Conservation (phyloP, 1,140 invertebrate species). For the Tribolium madens region DNA sequence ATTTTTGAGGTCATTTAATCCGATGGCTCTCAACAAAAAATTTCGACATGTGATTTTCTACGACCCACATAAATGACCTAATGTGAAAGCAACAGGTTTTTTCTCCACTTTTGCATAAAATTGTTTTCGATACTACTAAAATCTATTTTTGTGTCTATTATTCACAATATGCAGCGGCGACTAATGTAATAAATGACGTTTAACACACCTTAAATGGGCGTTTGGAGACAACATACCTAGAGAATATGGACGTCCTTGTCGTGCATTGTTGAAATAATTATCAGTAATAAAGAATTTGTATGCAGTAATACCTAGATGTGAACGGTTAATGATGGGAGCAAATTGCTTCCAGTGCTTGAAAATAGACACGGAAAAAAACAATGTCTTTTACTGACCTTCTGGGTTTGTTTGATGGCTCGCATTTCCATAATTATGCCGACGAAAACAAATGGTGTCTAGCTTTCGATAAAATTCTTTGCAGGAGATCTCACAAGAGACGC, state of each 20-base stretch:
- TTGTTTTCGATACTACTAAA: constrained; percentile 1
- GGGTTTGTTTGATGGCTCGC: not conserved
- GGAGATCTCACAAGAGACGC: not conserved
- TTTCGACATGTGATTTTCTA: constrained; percentile 5
- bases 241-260: constrained; percentile 4
- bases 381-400: constrained; percentile 17
- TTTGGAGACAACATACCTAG: not conserved
- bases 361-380: not conserved
- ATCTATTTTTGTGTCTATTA: not conserved
- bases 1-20: constrained; percentile 9
- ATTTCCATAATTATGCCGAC: constrained; percentile 15
- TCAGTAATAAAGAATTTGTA: not conserved
- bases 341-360: not conserved
- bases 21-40: no score
- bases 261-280: constrained; percentile 20
- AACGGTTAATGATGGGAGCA: constrained; percentile 2
- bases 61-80: constrained; percentile 24
- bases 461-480: not conserved
- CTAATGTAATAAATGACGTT: not conserved
- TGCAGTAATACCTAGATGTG: constrained; percentile 8
- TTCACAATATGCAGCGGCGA: not conserved
- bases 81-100: constrained; percentile 16
- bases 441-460: not conserved
- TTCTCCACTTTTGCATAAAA: constrained; percentile 14
- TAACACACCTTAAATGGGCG: constrained; percentile 5